Base-by-base conservation (phyloP, 1,140 invertebrate genomes). In the Papilio polyxenes region DNA sequence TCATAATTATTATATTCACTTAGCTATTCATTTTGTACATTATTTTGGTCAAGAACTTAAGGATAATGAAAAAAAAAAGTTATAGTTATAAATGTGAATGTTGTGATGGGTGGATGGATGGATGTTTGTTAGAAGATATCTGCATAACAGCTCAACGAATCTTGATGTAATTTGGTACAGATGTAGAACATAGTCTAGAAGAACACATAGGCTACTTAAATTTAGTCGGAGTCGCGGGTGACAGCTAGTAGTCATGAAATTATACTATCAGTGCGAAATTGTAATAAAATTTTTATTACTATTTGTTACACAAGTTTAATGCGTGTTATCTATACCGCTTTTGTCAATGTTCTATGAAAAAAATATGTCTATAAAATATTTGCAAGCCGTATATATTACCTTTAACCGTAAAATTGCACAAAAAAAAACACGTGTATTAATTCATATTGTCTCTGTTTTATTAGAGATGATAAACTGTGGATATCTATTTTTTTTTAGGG, bases 401-500 rank as follows among this genome's bases (percentile, higher is more conserved):
- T 20, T 59, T 59, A 20, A 59, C 56, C 56, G 11, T 59, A 0
- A 59, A 20, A 59, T 59, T 56, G 17, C 17, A 15, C 53, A 5
- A 59, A n/a, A n/a, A 40, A 44, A 44, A 44, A 44, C 40, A 44
- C 40, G 51, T 51, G 51, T 4, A 15, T 13, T 11, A 4, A 13
- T 2, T 13, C 51, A 11, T 51, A 10, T 51, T 51, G 49, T 51
- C 49, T 51, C 3, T 51, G 49, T 10, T 51, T 51, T 11, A 11
- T 51, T 3, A 51, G 10, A 49, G 48, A 49, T 49, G 48, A 49
- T 49, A 49, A 10, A 10, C 7, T 49, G 48, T 8, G 48, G 10
- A 49, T 49, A 31, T 31, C 23, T 44, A n/a, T 59, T 1, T 59
- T 83, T 75, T 94, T 94, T 59, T 91, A 89, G 91, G 84, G 85